phyloP scores from a whole-genome alignment of 1,140 invertebrate genomes.

The Zaprionus taronus region DNA sequence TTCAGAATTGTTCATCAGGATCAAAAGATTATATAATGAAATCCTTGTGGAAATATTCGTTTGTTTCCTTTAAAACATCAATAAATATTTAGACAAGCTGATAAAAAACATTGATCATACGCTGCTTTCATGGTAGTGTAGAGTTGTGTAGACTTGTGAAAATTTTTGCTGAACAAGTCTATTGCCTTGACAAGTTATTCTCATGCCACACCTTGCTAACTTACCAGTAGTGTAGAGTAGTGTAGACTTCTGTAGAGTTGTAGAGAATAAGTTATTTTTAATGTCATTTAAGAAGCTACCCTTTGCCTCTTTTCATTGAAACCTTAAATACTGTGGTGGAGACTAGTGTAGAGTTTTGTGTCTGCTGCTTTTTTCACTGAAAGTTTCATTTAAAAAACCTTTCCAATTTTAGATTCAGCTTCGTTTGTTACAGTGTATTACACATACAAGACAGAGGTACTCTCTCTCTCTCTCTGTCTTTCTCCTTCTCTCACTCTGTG shows the following conservation, averaged over 20 bases:
- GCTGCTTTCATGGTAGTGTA: background rate
- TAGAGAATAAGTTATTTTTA: too few species aligned
- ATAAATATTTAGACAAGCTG: background rate
- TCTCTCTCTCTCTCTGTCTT: background rate
- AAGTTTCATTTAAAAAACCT: background rate
- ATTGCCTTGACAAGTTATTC: background rate
- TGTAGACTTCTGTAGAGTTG: background rate
- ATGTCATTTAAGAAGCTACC: too few species aligned
- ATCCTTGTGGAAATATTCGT: too few species aligned
- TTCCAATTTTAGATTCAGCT: too few species aligned
- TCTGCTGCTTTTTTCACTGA: background rate
- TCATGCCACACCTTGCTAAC: too few species aligned
- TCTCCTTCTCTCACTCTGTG: constrained; percentile 6
- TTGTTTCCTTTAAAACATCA: background rate
- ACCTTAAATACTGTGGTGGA: background rate
- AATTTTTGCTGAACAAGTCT: too few species aligned
- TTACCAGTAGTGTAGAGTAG: background rate
- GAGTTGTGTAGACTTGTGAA: background rate
- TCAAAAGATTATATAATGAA: too few species aligned
- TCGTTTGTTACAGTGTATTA: constrained; percentile 15
- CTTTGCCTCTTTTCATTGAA: background rate
- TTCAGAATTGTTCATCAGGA: too few species aligned
- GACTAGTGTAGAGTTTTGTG: background rate
- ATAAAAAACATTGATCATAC: too few species aligned
- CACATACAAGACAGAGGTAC: constrained; percentile 8